Conservation (phyloP, 2,797 vertebrate species). For the Melanitta fusca region DNA sequence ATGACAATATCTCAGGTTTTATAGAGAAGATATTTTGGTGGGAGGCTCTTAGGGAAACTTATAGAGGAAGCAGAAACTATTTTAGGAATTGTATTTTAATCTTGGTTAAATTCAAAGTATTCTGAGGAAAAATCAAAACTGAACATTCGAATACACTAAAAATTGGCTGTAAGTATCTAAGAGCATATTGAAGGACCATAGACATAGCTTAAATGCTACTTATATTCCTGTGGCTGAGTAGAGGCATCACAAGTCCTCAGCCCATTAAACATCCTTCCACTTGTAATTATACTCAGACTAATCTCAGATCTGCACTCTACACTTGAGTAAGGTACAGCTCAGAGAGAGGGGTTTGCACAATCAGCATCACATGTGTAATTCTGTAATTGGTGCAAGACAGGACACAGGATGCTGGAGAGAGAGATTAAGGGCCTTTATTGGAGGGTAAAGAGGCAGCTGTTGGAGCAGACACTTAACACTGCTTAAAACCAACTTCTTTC, state of each 20-base stretch:
- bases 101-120: neutral
- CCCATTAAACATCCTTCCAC: neutral
- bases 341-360: neutral
- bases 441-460: neutral
- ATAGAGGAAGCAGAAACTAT: neutral
- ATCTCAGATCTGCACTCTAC: neutral
- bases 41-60: neutral
- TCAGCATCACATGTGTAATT: neutral
- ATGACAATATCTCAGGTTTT: neutral
- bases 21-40: neutral
- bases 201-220: neutral
- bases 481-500: neutral
- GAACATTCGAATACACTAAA: neutral
- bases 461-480: neutral
- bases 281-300: neutral
- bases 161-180: neutral
- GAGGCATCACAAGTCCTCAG: neutral
- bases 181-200: neutral
- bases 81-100: neutral
- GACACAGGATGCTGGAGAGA: neutral
- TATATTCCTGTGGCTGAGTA: neutral
- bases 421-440: neutral
- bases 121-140: neutral
- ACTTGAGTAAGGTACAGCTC: neutral
- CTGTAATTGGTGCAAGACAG: neutral